Base-by-base conservation (phyloP, 2,888 invertebrate species). In the Cephus rjabovi region DNA sequence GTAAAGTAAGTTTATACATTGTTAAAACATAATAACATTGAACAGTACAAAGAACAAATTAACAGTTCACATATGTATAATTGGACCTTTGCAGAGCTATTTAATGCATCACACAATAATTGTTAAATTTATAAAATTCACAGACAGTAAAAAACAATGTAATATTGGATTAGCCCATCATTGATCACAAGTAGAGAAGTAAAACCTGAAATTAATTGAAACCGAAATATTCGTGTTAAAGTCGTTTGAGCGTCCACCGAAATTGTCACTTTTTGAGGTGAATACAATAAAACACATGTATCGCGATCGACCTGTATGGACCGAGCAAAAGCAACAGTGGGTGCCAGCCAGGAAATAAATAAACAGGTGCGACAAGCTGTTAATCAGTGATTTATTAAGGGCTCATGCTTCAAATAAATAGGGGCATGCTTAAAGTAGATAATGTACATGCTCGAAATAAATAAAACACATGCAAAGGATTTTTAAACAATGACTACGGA, bases 401-500 rank as follows among this genome's bases (percentile, higher is more conserved):
- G 86, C 81, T 88, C 90, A 90, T 90, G 90, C 90, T 87, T 90
- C 85, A 88, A 80, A 90, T 91, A 89, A 91, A 90, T 86, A 87
- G 83, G 83, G 86, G 84, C 88, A 89, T 89, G 89, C 89, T 89
- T 86, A 88, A 82, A 85, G 80, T 81, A 82, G 81, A 83, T 84
- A 83, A 86, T 83, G 83, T 89, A 89, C 90, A 90, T 90, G 90
- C 90, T 90, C 87, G 84, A 83, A 90, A 90, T 90, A 90, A 90
- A 90, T 90, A 68, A 77, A 75, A 56, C 78, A 79, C 83, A 83
- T 83, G 83, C 83, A 82, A 78, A 69, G 75, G 75, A 77, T 80
- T 87, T 82, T 87, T 82, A 91, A 89, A 91, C 91, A 90, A 91
- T 91, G 87, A 91, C 91, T 89, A 91, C 89, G 85, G 91, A 91